Evolutionary conservation across 2,888 invertebrate species (phyloP).

Genomic region (Melanchra persicariae): DNA sequence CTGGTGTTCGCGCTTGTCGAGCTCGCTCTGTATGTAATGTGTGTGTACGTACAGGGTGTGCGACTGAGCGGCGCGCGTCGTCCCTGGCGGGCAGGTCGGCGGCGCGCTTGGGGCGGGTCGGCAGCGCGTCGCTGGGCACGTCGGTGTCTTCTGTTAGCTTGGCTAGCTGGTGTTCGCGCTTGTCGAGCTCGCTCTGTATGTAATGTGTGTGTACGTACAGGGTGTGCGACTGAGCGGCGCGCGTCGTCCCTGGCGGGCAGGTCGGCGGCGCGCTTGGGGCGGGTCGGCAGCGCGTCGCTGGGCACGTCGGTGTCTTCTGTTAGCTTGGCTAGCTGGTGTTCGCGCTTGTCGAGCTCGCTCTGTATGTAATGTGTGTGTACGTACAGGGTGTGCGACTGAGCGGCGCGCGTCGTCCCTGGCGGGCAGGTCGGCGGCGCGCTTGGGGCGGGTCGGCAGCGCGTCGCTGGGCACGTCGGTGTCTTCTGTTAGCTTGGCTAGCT

Average conservation of each 20-base stretch:
- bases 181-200: background rate
- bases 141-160: background rate
- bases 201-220: conserved; percentile 33
- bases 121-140: background rate
- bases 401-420: background rate
- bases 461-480: conserved; percentile 4
- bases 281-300: conserved; percentile 54
- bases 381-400: background rate
- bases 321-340: conserved; percentile 95
- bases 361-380: conserved; percentile 82
- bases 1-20: conserved; percentile 97
- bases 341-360: conserved; percentile 97
- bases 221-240: background rate
- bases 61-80: background rate
- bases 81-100: background rate
- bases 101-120: background rate
- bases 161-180: background rate
- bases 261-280: conserved; percentile 27
- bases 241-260: conserved; percentile 10
- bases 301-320: conserved; percentile 93
- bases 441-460: background rate
- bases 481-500: background rate
- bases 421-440: background rate
- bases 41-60: conserved; percentile 3
- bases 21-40: conserved; percentile 93